Evolutionary conservation across 2,888 invertebrate genomes (phyloP).

Genomic region (Diaprepes abbreviatus): DNA sequence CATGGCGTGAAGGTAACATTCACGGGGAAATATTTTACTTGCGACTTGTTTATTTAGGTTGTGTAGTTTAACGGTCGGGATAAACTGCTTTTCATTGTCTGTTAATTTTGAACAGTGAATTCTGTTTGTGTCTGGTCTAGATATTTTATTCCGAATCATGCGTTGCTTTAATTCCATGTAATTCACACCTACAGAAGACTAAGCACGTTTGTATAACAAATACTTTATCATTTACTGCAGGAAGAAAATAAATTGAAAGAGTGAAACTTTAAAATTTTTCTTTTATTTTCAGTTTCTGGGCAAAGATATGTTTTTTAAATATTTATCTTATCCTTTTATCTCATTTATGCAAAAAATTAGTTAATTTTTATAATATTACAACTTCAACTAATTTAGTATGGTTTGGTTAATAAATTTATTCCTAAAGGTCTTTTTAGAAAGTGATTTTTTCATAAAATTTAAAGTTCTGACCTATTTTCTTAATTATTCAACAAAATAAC

Average conservation of each 20-base stretch:
- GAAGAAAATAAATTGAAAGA: neutral
- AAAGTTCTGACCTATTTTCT: too few species aligned
- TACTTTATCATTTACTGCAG: neutral
- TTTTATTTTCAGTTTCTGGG: too few species aligned
- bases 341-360: too few species aligned
- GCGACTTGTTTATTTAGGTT: constrained; percentile 14
- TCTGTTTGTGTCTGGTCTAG: constrained; percentile 17
- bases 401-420: too few species aligned
- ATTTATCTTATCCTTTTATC: too few species aligned
- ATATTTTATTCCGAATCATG: constrained; percentile 17
- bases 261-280: too few species aligned
- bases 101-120: constrained; percentile 12
- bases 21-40: constrained; percentile 10
- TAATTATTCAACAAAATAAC: too few species aligned
- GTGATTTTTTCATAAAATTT: too few species aligned
- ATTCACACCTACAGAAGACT: constrained; percentile 13
- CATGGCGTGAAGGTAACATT: neutral
- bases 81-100: constrained; percentile 18
- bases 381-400: too few species aligned
- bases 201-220: neutral
- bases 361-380: too few species aligned
- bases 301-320: too few species aligned
- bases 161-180: constrained; percentile 15
- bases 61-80: constrained; percentile 11
- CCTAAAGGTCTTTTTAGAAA: too few species aligned